Evolutionary conservation across 1,140 invertebrate species (phyloP).

Genomic region (Helicorthomorpha holstii): DNA sequence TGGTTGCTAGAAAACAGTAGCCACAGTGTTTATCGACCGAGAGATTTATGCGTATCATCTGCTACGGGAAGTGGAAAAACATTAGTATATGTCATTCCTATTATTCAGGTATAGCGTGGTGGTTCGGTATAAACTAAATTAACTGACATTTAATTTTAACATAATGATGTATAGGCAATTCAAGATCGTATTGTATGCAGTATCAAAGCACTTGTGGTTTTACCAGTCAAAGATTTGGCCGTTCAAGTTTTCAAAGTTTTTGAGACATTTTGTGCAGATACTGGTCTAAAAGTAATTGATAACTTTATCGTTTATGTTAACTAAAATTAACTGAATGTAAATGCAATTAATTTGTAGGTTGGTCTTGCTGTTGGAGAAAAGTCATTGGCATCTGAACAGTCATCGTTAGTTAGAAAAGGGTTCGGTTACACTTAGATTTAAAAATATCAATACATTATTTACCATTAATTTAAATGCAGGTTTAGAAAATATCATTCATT

Average conservation of each 20-base stretch:
- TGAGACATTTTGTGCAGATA: constrained; percentile 47
- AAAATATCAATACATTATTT: neutral
- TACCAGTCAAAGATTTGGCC: constrained; percentile 84
- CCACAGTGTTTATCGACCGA: constrained; percentile 41
- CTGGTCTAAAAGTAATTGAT: constrained; percentile 46
- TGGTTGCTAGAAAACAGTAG: constrained; percentile 48
- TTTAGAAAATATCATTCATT: constrained; percentile 12
- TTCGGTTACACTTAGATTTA: neutral
- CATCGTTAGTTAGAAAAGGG: constrained; percentile 46
- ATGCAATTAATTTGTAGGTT: neutral
- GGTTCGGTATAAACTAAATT: neutral
- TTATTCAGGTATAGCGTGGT: constrained; percentile 43
- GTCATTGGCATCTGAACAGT: constrained; percentile 55
- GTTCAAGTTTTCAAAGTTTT: constrained; percentile 74
- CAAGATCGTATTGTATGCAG: constrained; percentile 29
- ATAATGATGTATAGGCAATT: constrained; percentile 24
- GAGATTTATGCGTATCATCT: constrained; percentile 90
- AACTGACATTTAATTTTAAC: neutral
- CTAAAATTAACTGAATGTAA: neutral
- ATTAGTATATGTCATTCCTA: constrained; percentile 78
- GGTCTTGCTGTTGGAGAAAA: constrained; percentile 36
- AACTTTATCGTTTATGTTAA: neutral
- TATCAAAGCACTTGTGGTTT: constrained; percentile 66
- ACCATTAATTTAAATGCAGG: neutral
- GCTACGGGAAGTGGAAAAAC: constrained; percentile 98